Conservation (phyloP, 2,888 invertebrate genomes). For the Stenodema calcarata region DNA sequence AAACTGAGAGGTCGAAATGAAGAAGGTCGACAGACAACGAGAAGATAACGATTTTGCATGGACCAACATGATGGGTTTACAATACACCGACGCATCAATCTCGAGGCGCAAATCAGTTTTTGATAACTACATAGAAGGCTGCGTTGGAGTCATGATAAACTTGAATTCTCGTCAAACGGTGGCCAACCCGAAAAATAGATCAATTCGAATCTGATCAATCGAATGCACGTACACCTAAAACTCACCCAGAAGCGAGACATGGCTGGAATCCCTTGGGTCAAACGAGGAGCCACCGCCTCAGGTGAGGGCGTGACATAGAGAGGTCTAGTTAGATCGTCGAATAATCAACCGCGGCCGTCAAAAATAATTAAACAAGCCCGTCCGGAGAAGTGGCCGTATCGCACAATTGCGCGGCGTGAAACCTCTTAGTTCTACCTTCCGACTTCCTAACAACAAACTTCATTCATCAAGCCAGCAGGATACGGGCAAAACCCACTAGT, state of each 20-base stretch:
- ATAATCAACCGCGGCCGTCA: slow-evolving; percentile 15
- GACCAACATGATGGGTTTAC: too few species aligned
- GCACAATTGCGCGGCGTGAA: background rate
- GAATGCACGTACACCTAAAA: background rate
- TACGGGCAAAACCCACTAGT: background rate
- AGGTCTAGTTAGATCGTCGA: background rate
- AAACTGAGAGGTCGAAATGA: too few species aligned
- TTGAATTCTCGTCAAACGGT: too few species aligned
- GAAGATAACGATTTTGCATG: too few species aligned
- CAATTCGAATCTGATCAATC: background rate
- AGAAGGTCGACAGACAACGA: too few species aligned
- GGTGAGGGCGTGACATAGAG: background rate
- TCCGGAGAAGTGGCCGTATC: background rate
- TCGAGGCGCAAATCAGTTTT: too few species aligned
- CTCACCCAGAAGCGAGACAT: background rate
- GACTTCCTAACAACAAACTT: background rate
- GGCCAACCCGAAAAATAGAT: too few species aligned
- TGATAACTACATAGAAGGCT: too few species aligned
- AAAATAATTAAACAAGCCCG: background rate
- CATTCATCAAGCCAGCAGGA: background rate
- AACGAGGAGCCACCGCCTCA: background rate
- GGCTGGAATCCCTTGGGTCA: background rate
- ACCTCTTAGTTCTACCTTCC: background rate
- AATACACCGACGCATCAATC: too few species aligned
- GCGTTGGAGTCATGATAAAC: too few species aligned